Conservation (phyloP, 53 echinoderm and acorn worm genomes). For the Echinarachnius parma region DNA sequence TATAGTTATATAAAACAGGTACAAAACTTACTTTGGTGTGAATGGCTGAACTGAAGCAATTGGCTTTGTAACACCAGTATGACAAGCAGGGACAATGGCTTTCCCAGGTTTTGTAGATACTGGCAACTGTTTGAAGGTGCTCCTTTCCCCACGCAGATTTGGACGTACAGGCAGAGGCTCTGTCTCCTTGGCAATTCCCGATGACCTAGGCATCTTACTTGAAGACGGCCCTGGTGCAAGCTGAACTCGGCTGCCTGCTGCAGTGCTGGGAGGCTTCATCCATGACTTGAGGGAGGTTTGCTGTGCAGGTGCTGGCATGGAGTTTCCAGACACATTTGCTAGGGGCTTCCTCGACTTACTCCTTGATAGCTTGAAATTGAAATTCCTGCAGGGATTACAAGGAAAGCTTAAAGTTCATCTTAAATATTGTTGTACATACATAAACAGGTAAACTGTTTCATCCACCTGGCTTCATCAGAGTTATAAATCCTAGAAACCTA, state of each 20-base stretch:
- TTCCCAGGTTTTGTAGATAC: too few species aligned
- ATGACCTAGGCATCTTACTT: background rate
- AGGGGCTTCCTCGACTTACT: too few species aligned
- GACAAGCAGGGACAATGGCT: background rate
- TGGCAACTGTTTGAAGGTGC: too few species aligned
- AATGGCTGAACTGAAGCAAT: conserved; percentile 30
- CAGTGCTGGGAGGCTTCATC: conserved; percentile 10
- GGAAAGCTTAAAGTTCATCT: too few species aligned
- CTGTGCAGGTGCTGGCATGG: background rate
- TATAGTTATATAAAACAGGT: background rate
- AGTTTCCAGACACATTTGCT: too few species aligned
- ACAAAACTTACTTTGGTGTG: conserved; percentile 19
- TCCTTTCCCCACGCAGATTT: too few species aligned
- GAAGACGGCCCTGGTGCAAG: background rate
- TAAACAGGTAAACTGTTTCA: too few species aligned
- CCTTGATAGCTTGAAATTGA: conserved; percentile 36
- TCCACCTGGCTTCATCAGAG: too few species aligned
- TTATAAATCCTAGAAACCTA: too few species aligned
- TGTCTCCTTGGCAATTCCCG: too few species aligned
- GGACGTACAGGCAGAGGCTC: too few species aligned
- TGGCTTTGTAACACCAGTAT: background rate
- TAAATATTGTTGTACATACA: too few species aligned
- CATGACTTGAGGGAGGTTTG: conserved; percentile 26
- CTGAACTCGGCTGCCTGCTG: background rate
- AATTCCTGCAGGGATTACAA: conserved; percentile 1